Conservation (phyloP, 2,113 vertebrate genomes). For the Anguilla japonica region DNA sequence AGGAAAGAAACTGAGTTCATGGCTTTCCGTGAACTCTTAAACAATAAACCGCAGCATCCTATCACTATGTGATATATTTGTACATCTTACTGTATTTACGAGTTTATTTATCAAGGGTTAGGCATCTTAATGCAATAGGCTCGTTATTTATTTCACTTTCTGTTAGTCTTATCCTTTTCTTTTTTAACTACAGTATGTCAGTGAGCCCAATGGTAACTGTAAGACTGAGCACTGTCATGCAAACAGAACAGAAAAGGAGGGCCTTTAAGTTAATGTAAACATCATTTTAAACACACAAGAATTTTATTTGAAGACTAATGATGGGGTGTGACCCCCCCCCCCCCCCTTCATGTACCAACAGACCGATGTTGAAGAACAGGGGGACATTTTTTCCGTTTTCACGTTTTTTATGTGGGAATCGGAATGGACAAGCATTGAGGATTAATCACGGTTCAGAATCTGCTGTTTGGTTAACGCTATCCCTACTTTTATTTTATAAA, state of each 20-base stretch:
- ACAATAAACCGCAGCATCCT: constrained; percentile 84
- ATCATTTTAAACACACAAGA: constrained; percentile 60
- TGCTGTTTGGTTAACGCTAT: constrained; percentile 74
- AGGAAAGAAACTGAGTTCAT: constrained; percentile 67
- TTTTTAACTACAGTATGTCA: constrained; percentile 62
- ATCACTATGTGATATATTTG: constrained; percentile 96
- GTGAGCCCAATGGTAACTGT: constrained; percentile 73
- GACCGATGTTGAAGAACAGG: constrained; percentile 47
- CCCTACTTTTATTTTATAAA: constrained; percentile 75
- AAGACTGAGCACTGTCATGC: constrained; percentile 69
- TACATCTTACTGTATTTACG: constrained; percentile 93
- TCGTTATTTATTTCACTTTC: constrained; percentile 88
- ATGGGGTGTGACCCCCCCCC: constrained; percentile 29
- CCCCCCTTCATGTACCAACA: constrained; percentile 5
- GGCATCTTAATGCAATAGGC: constrained; percentile 80
- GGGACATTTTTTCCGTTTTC: constrained; percentile 52
- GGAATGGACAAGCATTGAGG: constrained; percentile 66
- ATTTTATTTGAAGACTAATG: constrained; percentile 47
- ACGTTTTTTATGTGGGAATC: constrained; percentile 47
- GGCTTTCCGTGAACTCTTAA: constrained; percentile 73
- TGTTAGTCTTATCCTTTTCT: constrained; percentile 83
- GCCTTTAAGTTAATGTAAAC: constrained; percentile 53
- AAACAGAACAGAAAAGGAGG: constrained; percentile 34
- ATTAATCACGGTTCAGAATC: constrained; percentile 76
- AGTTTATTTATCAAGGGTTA: constrained; percentile 88